Percentiles rank a stretch among this genome's conserved stretches.
Evolutionary conservation across 1,140 invertebrate genomes (phyloP).

Genomic region (Drosophila sturtevanti): DNA sequence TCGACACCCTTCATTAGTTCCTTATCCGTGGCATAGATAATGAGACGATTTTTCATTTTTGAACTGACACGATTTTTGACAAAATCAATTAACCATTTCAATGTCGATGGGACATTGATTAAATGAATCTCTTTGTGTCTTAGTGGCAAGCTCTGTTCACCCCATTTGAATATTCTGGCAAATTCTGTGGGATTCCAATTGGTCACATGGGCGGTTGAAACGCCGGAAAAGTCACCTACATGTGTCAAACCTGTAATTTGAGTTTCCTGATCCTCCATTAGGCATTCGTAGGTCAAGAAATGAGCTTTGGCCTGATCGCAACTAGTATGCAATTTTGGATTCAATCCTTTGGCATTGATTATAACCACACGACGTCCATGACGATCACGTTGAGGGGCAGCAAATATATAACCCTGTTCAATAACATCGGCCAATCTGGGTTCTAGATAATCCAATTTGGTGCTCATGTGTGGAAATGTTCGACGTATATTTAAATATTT

Average conservation of each 20-base stretch:
- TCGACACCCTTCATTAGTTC: slow-evolving; percentile 86
- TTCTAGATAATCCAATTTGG: slow-evolving; percentile 87
- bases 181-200: slow-evolving; percentile 88
- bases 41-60: slow-evolving; percentile 87
- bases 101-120: slow-evolving; percentile 87
- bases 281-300: slow-evolving; percentile 88
- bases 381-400: slow-evolving; percentile 88
- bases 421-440: slow-evolving; percentile 86
- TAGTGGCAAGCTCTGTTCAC: slow-evolving; percentile 91
- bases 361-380: slow-evolving; percentile 88
- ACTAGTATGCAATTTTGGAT: slow-evolving; percentile 86
- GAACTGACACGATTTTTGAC: slow-evolving; percentile 86
- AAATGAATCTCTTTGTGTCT: slow-evolving; percentile 90
- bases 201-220: slow-evolving; percentile 85
- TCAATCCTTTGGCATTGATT: slow-evolving; percentile 87
- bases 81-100: slow-evolving; percentile 89
- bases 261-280: slow-evolving; percentile 88
- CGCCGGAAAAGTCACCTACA: slow-evolving; percentile 86
- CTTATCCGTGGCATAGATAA: slow-evolving; percentile 87
- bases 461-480: slow-evolving; percentile 86
- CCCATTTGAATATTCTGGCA: slow-evolving; percentile 87
- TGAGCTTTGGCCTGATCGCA: slow-evolving; percentile 88
- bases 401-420: slow-evolving; percentile 87
- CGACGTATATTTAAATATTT: slow-evolving; percentile 91
- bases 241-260: slow-evolving; percentile 89